phyloP scores from a whole-genome alignment of 2,113 vertebrate genomes.

The Riparia riparia region DNA sequence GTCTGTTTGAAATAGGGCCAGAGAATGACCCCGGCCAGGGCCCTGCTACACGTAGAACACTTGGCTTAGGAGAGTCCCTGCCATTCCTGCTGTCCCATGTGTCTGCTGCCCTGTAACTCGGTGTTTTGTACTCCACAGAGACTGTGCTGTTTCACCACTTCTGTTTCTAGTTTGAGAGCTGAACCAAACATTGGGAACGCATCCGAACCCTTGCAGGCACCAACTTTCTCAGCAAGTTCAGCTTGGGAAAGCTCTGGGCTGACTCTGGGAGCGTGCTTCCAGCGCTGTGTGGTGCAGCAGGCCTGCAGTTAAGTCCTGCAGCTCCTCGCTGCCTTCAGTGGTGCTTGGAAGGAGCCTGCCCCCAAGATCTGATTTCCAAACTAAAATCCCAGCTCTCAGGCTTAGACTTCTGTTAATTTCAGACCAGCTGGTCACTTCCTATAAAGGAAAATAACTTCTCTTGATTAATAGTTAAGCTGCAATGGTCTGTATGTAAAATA shows the following conservation, averaged over 20 bases:
- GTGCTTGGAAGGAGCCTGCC: neutral
- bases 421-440: conserved; percentile 32
- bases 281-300: neutral
- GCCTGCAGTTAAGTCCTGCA: neutral
- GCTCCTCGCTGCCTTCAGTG: neutral
- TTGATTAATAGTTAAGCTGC: conserved; percentile 70
- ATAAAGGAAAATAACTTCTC: conserved; percentile 35
- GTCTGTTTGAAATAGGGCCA: conserved; percentile 73
- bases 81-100: conserved; percentile 47
- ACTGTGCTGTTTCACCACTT: conserved; percentile 67
- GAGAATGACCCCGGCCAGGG: conserved; percentile 49
- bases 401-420: conserved; percentile 47
- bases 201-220: conserved; percentile 3
- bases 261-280: neutral
- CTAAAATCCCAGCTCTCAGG: conserved; percentile 39
- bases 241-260: neutral
- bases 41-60: conserved; percentile 22
- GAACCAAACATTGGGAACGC: conserved; percentile 52
- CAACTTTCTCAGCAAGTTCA: neutral
- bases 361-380: neutral
- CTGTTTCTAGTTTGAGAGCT: conserved; percentile 70
- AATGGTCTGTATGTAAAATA: conserved; percentile 79
- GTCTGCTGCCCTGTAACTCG: conserved; percentile 72
- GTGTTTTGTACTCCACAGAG: conserved; percentile 79
- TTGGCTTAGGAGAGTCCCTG: conserved; percentile 59